Evolutionary conservation across 2,797 vertebrate genomes (phyloP).

Genomic region (Menidia menidia): DNA sequence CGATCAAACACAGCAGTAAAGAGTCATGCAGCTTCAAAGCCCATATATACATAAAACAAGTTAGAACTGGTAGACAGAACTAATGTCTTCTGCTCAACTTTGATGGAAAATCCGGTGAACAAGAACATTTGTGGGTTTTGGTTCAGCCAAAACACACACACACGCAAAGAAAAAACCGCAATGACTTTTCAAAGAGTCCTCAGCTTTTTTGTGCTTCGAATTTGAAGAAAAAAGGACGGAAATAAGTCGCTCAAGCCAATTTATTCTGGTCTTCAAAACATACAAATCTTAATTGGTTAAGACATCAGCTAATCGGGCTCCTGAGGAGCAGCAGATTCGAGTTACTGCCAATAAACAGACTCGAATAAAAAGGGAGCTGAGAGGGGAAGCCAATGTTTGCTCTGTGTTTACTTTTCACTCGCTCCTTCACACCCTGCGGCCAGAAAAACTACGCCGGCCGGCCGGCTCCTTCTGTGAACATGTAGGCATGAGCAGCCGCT

Average conservation of each 20-base stretch:
- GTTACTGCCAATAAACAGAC: conserved; percentile 16
- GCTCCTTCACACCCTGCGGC: conserved; percentile 45
- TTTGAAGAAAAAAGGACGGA: background rate
- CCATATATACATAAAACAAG: too few relatives aligned
- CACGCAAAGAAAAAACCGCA: background rate
- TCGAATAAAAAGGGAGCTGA: conserved; percentile 22
- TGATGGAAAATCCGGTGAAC: background rate
- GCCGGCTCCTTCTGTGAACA: conserved; percentile 37
- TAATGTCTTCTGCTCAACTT: background rate
- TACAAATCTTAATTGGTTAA: conserved; percentile 13
- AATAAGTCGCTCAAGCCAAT: background rate
- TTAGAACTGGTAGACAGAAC: background rate
- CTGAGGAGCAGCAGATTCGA: conserved; percentile 18
- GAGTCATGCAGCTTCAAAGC: too few relatives aligned
- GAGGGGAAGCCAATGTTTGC: conserved; percentile 17
- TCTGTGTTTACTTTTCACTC: conserved; percentile 44
- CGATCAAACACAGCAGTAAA: too few relatives aligned
- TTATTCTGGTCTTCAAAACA: background rate
- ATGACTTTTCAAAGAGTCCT: background rate
- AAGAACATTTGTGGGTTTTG: too few relatives aligned
- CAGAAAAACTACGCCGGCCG: conserved; percentile 41
- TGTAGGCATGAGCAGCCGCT: conserved; percentile 59
- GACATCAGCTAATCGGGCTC: conserved; percentile 12
- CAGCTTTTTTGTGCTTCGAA: background rate
- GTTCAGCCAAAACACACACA: too few relatives aligned